These are phyloP conservation scores for Ectobius pallidus DNA, from an alignment of 2,888 invertebrate species.

Conservation along the genomic window DNA sequence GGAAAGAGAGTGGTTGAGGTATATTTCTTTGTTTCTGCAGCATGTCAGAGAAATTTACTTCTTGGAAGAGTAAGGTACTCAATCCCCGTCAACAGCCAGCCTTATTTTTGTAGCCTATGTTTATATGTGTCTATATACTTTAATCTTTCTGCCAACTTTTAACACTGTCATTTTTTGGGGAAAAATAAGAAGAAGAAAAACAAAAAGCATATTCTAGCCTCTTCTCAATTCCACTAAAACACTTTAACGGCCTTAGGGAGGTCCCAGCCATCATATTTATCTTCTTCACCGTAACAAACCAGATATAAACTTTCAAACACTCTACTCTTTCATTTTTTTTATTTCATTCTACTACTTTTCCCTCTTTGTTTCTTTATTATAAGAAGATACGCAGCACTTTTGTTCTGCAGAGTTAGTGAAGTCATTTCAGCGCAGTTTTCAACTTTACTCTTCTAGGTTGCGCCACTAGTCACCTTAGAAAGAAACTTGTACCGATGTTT, in stretches of 20 bases:
- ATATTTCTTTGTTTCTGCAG: not conserved
- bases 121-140: not conserved
- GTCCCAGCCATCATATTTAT: constrained; percentile 7
- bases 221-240: constrained; percentile 22
- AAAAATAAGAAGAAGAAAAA: not conserved
- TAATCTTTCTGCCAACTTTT: constrained; percentile 17
- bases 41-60: not conserved
- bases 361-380: constrained; percentile 14
- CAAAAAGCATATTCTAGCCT: not conserved
- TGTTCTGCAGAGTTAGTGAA: not conserved
- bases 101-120: not conserved
- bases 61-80: not conserved
- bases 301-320: constrained; percentile 21
- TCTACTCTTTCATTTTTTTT: constrained; percentile 1
- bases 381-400: constrained; percentile 1
- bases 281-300: constrained; percentile 17
- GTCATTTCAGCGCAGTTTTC: not conserved
- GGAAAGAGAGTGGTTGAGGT: not conserved
- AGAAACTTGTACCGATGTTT: not conserved
- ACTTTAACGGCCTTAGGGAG: constrained; percentile 17
- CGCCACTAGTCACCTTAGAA: not conserved
- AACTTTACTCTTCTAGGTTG: constrained; percentile 13
- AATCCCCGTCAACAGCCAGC: not conserved
- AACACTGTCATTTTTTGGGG: constrained; percentile 8
- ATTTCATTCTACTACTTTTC: constrained; percentile 16